Base-by-base conservation (phyloP, 1,140 invertebrate species). In the Drosophila leontia region DNA sequence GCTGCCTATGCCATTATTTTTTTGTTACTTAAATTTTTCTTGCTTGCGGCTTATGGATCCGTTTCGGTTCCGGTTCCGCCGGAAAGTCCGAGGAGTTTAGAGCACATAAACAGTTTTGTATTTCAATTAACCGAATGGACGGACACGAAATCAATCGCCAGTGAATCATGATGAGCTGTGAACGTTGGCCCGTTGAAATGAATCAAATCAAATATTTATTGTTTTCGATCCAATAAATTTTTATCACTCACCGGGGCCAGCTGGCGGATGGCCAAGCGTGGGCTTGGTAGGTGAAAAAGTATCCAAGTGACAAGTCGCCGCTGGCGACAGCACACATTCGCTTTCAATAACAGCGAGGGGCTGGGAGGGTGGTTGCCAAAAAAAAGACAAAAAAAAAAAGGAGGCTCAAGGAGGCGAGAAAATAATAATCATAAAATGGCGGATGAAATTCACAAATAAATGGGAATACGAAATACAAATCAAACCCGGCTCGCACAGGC, bases 151-250 rank as follows among this genome's bases (percentile, higher is more conserved):
- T 74, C 86, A 90, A 90, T 85, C 80, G 67, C 75, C 74, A 68
- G 19, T 51, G 70, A 81, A 79, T 88, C 78, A 88, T 72, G 75
- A 87, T 78, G 75, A 72, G 67, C 58, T 61, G 55, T 53, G 41
- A 76, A 79, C 53, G 51, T n/a, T 55, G 45, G 55, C 37, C 32
- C 48, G 62, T 48, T 61, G 74, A 90, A 90, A 90, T 82, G 85
- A 90, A 90, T 90, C 85, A 90, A 90, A 90, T 90, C 85, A 90
- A 90, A 90, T 90, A 90, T 90, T 90, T 90, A 90, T 90, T 91
- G 85, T 82, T 85, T 85, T 90, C 85, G 81, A 91, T 90, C 75
- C 85, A 90, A 90, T 90, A 90, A 90, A 85, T 85, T 90, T 90
- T 90, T 90, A 90, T 90, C 85, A 91, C 85, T 71, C 82, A 85